Evolutionary conservation across 35 echinoderm and acorn worm genomes (phyloP).

Genomic region (Holothuria glaberrima): DNA sequence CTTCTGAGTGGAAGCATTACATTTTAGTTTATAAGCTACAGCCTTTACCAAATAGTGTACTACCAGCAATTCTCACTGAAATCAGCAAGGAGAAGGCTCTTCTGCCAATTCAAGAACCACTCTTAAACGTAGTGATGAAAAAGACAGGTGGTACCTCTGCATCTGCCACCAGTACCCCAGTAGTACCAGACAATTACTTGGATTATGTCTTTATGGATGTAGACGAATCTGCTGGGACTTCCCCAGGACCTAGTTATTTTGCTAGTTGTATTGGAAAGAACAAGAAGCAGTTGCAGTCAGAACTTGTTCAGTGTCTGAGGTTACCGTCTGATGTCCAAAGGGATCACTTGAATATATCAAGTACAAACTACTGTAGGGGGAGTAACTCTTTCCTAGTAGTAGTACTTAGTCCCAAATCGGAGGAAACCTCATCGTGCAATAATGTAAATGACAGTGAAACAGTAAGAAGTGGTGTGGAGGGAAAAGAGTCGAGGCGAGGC

Average conservation of each 20-base stretch:
- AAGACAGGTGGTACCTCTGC: conserved; percentile 30
- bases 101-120: conserved; percentile 8
- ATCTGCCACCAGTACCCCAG: conserved; percentile 26
- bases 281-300: conserved; percentile 46
- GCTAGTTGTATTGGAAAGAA: conserved; percentile 51
- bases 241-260: conserved; percentile 51
- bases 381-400: background rate
- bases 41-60: conserved; percentile 6
- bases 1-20: conserved; percentile 17
- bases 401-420: background rate
- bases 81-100: conserved; percentile 24
- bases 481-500: background rate
- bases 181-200: conserved; percentile 45
- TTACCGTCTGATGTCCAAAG: conserved; percentile 28
- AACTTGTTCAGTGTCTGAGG: background rate
- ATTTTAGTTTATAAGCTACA: conserved; percentile 47
- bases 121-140: conserved; percentile 28
- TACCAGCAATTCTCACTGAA: conserved; percentile 33
- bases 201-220: conserved; percentile 46
- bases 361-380: conserved; percentile 21
- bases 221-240: conserved; percentile 29
- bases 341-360: conserved; percentile 16
- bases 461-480: background rate
- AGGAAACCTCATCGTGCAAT: conserved; percentile 33
- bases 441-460: conserved; percentile 21